Percentiles rank a stretch among this genome's conserved stretches.
Evolutionary conservation across 64 coral and sea anemone genomes (phyloP).

Genomic region (Cladopsammia gracilis): DNA sequence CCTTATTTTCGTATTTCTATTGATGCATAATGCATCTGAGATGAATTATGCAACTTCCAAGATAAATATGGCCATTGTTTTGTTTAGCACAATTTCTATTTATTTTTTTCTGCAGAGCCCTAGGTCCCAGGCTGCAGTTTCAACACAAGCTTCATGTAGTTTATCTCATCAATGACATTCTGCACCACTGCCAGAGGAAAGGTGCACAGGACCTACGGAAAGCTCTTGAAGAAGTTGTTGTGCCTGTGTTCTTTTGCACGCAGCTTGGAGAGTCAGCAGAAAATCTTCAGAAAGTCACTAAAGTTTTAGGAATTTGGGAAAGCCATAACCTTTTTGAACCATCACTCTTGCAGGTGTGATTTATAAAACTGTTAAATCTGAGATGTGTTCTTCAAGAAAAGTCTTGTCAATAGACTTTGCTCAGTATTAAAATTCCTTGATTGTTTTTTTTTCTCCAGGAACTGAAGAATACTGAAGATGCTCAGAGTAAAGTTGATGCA

Average conservation of each 20-base stretch:
- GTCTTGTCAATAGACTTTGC: background rate
- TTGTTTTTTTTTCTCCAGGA: background rate
- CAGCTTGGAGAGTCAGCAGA: conserved; percentile 81
- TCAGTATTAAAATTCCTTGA: background rate
- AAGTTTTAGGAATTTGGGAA: conserved; percentile 97
- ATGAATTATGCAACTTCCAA: too few relatives aligned
- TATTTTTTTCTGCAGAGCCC: conserved; percentile 51
- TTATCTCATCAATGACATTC: conserved; percentile 93
- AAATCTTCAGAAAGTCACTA: conserved; percentile 83
- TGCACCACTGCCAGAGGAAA: conserved; percentile 88
- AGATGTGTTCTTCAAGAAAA: background rate
- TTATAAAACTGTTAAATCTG: background rate
- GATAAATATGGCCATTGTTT: too few relatives aligned
- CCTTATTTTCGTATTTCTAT: too few relatives aligned
- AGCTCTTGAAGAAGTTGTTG: conserved; percentile 84
- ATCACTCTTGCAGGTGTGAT: conserved; percentile 67
- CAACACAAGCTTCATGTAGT: conserved; percentile 94
- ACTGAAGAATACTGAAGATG: conserved; percentile 31
- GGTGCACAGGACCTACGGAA: conserved; percentile 69
- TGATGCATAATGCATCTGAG: too few relatives aligned
- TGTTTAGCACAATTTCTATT: background rate
- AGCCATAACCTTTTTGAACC: conserved; percentile 89
- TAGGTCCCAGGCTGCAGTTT: conserved; percentile 86
- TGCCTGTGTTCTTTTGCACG: conserved; percentile 87
- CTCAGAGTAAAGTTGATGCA: conserved; percentile 30